These are phyloP conservation scores for Osmerus mordax DNA, from an alignment of 2,113 vertebrate species.

Conservation along the genomic window DNA sequence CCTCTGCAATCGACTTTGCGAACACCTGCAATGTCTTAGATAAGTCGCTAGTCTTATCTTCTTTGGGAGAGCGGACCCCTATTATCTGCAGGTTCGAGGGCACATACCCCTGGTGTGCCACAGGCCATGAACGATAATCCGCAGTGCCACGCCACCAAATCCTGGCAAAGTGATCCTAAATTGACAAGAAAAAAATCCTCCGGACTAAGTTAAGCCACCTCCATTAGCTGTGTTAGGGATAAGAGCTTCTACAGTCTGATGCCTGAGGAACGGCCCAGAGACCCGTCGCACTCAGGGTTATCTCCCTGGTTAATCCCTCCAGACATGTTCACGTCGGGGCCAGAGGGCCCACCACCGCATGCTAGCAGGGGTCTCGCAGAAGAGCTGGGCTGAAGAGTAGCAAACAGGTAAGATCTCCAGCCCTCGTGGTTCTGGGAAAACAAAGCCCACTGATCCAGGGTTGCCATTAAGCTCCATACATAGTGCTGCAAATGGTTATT, in stretches of 20 bases:
- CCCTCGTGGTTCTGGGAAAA: conserved; percentile 41
- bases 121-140: conserved; percentile 53
- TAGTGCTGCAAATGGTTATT: conserved; percentile 45
- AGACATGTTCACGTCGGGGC: conserved; percentile 45
- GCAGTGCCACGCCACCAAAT: conserved; percentile 57
- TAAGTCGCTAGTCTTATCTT: conserved; percentile 67
- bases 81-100: conserved; percentile 53
- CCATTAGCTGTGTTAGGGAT: conserved; percentile 54
- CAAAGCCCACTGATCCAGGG: conserved; percentile 21
- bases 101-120: conserved; percentile 53
- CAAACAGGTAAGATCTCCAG: conserved; percentile 48
- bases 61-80: conserved; percentile 53
- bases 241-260: conserved; percentile 45
- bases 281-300: conserved; percentile 43
- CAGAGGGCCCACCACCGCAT: background rate
- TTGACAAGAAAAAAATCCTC: conserved; percentile 61
- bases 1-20: conserved; percentile 57
- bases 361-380: too few relatives aligned
- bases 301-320: conserved; percentile 50
- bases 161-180: conserved; percentile 65
- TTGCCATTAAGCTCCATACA: conserved; percentile 26
- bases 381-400: too few relatives aligned
- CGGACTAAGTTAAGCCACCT: conserved; percentile 64
- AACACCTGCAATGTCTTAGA: conserved; percentile 65
- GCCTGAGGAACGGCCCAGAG: conserved; percentile 40